phyloP scores from a whole-genome alignment of 2,113 vertebrate genomes.

The Chinchilla lanigera region DNA sequence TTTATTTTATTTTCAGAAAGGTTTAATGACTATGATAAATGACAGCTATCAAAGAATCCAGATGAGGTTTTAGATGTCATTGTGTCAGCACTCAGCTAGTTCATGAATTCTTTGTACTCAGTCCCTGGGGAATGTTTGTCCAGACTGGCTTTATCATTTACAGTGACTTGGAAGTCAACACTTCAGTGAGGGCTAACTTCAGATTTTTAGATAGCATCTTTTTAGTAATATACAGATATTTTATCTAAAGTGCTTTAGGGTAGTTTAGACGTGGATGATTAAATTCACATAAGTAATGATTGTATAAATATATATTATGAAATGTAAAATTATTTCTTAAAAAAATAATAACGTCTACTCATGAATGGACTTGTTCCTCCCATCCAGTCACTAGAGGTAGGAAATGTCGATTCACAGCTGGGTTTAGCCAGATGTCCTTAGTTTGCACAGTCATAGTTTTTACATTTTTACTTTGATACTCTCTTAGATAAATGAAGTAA shows the following conservation, averaged over 20 bases:
- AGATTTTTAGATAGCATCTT: conserved; percentile 44
- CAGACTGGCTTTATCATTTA: conserved; percentile 11
- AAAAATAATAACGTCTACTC: not conserved
- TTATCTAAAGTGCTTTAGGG: not conserved
- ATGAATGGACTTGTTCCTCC: not conserved
- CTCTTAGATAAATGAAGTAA: conserved; percentile 92
- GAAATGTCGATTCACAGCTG: conserved; percentile 19
- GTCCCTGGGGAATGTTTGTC: not conserved
- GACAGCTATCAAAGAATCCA: not conserved
- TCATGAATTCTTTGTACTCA: not conserved
- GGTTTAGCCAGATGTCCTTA: not conserved
- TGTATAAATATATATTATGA: conserved; percentile 19
- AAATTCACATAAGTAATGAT: not conserved
- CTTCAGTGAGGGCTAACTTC: not conserved
- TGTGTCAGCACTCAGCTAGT: not conserved
- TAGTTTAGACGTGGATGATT: not conserved
- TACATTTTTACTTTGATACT: conserved; percentile 65
- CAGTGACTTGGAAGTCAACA: conserved; percentile 25
- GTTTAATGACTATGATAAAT: not conserved
- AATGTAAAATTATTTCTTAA: conserved; percentile 53
- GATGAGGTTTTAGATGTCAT: not conserved
- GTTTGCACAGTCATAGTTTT: conserved; percentile 20
- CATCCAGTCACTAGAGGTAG: not conserved
- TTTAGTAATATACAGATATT: conserved; percentile 24
- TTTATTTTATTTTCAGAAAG: conserved; percentile 53